These are phyloP conservation scores for Corapipo altera DNA, from an alignment of 2,113 vertebrate species.

Conservation along the genomic window DNA sequence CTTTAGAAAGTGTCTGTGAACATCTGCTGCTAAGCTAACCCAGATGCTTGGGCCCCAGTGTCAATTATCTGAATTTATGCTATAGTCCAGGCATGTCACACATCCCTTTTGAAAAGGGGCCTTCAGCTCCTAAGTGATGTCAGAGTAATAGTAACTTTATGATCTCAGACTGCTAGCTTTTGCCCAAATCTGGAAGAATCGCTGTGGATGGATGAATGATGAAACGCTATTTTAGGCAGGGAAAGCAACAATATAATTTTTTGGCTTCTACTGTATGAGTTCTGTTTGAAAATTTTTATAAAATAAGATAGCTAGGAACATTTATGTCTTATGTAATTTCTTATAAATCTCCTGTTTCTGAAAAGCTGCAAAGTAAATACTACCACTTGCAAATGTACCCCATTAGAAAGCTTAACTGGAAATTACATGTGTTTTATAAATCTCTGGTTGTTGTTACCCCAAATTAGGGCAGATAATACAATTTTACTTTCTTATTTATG, in stretches of 20 bases:
- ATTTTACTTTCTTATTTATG: neutral
- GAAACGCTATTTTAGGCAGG: neutral
- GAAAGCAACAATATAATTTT: neutral
- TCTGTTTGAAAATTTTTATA: neutral
- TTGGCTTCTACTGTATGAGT: neutral
- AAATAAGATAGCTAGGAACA: neutral
- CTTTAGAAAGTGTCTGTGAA: constrained; percentile 8
- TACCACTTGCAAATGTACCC: neutral
- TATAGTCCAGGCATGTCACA: neutral
- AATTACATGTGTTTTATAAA: neutral
- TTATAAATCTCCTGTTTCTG: neutral
- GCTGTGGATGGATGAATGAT: neutral
- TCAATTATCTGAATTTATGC: constrained; percentile 13
- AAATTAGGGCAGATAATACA: neutral
- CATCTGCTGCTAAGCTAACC: constrained; percentile 32
- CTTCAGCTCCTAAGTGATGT: neutral
- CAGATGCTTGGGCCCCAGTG: constrained; percentile 38
- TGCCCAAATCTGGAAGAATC: neutral
- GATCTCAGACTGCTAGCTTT: constrained; percentile 5
- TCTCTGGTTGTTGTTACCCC: neutral
- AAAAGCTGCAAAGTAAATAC: neutral
- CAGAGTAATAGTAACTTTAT: neutral
- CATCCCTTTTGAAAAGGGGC: neutral
- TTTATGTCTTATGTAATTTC: neutral
- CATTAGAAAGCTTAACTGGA: neutral